A percentile compares a stretch with the other conserved stretches of the same genome.
Evolutionary conservation across 2,888 invertebrate species (phyloP).

Genomic region (Pimpla rufipes): DNA sequence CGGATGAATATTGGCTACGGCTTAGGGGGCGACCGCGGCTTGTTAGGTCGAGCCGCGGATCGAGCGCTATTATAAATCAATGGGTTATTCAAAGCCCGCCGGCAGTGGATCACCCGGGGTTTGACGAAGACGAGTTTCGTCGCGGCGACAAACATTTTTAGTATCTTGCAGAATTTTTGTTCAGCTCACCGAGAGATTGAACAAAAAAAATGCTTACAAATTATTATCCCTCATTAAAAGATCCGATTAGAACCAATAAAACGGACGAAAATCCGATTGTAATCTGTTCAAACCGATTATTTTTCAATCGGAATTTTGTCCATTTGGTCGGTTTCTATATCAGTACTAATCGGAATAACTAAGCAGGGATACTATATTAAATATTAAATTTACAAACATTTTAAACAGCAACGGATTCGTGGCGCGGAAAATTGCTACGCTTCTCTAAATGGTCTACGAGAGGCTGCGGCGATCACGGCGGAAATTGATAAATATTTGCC

Average conservation of each 20-base stretch:
- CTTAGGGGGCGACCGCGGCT: not conserved
- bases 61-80: not conserved
- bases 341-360: no score
- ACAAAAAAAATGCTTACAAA: not conserved
- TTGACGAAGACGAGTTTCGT: no score
- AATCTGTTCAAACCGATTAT: no score
- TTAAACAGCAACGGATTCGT: no score
- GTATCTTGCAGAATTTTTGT: not conserved
- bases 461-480: not conserved
- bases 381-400: no score
- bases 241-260: no score
- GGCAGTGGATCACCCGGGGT: not conserved
- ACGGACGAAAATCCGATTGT: no score
- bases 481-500: conserved; percentile 4
- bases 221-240: no score
- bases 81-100: not conserved
- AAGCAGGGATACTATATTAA: no score
- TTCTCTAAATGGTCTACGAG: not conserved
- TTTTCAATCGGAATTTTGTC: no score
- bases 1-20: conserved; percentile 32
- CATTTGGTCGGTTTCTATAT: no score
- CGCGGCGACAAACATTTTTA: no score
- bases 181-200: not conserved
- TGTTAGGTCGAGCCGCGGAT: not conserved
- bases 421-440: conserved; percentile 22